Conservation (phyloP, 2,797 vertebrate genomes). For the Microtus californicus region DNA sequence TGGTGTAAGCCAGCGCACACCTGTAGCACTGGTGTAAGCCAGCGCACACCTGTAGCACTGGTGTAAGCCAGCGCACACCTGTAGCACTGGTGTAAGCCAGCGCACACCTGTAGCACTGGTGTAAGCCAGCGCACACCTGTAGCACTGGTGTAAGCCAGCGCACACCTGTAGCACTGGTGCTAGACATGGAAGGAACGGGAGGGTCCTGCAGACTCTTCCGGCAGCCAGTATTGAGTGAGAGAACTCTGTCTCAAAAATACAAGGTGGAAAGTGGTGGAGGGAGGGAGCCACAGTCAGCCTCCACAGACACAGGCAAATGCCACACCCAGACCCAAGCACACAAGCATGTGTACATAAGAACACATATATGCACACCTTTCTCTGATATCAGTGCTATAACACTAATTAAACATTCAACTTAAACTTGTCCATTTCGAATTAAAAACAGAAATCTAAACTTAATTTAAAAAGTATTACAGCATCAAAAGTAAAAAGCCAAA, state of each 20-base stretch:
- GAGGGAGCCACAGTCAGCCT: neutral
- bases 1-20: neutral
- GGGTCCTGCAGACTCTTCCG: neutral
- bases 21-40: too few species aligned
- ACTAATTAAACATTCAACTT: slow-evolving; percentile 38
- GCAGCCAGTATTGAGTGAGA: neutral
- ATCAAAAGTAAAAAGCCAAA: neutral
- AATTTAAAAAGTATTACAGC: neutral
- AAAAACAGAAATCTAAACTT: neutral
- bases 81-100: too few species aligned
- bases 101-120: too few species aligned
- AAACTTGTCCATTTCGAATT: neutral
- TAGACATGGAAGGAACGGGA: neutral
- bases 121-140: too few species aligned
- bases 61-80: neutral
- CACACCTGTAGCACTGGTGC: too few species aligned
- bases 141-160: neutral
- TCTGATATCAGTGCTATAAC: neutral
- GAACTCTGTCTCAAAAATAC: neutral
- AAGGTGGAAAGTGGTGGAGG: neutral
- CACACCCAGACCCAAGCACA: neutral
- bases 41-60: too few species aligned
- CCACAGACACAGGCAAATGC: neutral
- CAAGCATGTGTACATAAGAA: fast-evolving
- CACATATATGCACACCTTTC: neutral